Conservation (phyloP, 1,140 invertebrate species). For the Saccostrea echinata region DNA sequence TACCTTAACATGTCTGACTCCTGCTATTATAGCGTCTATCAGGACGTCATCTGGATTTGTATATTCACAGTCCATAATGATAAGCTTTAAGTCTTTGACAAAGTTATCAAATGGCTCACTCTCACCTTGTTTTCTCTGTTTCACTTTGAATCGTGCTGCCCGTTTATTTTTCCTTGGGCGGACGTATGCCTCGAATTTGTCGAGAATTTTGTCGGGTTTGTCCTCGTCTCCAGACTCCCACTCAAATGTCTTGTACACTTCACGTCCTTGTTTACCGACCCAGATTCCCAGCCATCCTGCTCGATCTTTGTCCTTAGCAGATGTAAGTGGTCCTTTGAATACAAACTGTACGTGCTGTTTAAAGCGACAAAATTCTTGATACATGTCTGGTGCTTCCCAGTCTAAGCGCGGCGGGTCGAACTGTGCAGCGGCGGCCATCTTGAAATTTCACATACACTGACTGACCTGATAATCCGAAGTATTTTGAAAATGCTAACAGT, state of each 20-base stretch:
- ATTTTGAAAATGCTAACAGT: too few species aligned
- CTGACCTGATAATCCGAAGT: too few species aligned
- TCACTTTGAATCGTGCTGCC: slow-evolving; percentile 11
- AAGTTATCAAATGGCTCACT: too few species aligned
- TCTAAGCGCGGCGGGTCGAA: too few species aligned
- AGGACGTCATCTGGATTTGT: slow-evolving; percentile 42
- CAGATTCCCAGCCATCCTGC: slow-evolving; percentile 49
- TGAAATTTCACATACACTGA: slow-evolving; percentile 17
- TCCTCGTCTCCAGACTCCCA: slow-evolving; percentile 11
- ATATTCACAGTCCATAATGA: slow-evolving; percentile 49
- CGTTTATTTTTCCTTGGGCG: slow-evolving; percentile 49
- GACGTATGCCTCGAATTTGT: slow-evolving; percentile 49
- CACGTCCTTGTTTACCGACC: slow-evolving; percentile 45
- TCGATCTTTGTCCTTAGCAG: background rate
- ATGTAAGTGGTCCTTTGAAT: slow-evolving; percentile 38
- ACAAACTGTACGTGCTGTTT: too few species aligned
- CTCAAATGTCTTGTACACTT: slow-evolving; percentile 48
- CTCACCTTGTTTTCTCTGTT: too few species aligned
- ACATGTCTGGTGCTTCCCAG: too few species aligned
- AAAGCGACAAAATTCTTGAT: too few species aligned
- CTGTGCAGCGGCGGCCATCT: too few species aligned
- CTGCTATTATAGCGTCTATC: slow-evolving; percentile 41
- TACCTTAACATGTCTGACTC: slow-evolving; percentile 37
- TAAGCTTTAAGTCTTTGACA: slow-evolving; percentile 48
- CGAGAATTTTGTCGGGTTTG: too few species aligned